phyloP scores from a whole-genome alignment of 2,888 invertebrate species.

The Oithona nana region DNA sequence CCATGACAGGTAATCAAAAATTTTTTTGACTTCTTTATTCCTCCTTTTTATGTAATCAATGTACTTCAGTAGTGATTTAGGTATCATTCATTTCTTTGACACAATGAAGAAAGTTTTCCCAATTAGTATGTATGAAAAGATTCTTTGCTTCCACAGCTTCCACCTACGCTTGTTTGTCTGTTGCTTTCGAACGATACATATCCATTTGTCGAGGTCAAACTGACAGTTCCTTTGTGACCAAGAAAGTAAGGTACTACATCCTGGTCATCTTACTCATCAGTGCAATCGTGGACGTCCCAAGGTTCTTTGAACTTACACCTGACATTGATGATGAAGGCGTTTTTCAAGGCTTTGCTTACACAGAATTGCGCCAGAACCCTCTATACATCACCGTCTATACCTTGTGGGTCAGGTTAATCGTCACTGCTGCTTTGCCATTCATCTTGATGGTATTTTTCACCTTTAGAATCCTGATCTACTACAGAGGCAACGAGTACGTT shows the following conservation, averaged over 20 bases:
- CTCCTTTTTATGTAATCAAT: too few relatives aligned
- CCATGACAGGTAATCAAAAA: conserved; percentile 5
- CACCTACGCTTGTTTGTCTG: conserved; percentile 9
- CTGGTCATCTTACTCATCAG: not conserved
- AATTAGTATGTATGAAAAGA: too few relatives aligned
- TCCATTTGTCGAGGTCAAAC: not conserved
- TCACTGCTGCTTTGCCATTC: conserved; percentile 9
- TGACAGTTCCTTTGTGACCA: not conserved
- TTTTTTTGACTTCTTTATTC: too few relatives aligned
- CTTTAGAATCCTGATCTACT: conserved; percentile 6
- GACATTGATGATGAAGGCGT: not conserved
- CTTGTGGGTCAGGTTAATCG: conserved; percentile 11
- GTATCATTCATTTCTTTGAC: not conserved
- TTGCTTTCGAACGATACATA: conserved; percentile 8
- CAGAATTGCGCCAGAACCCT: not conserved
- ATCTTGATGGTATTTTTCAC: conserved; percentile 11
- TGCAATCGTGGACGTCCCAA: conserved; percentile 2
- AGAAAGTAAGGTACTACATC: conserved; percentile 2
- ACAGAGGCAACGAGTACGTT: conserved; percentile 4
- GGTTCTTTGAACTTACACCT: conserved; percentile 10
- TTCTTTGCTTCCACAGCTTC: not conserved
- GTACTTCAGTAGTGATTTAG: too few relatives aligned
- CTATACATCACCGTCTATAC: conserved; percentile 10
- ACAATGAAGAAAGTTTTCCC: not conserved
- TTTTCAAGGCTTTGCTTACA: not conserved